A percentile compares a stretch with the other conserved stretches of the same genome.
phyloP scores from a whole-genome alignment of 2,888 invertebrate species.

The Phymatocera aterrima region DNA sequence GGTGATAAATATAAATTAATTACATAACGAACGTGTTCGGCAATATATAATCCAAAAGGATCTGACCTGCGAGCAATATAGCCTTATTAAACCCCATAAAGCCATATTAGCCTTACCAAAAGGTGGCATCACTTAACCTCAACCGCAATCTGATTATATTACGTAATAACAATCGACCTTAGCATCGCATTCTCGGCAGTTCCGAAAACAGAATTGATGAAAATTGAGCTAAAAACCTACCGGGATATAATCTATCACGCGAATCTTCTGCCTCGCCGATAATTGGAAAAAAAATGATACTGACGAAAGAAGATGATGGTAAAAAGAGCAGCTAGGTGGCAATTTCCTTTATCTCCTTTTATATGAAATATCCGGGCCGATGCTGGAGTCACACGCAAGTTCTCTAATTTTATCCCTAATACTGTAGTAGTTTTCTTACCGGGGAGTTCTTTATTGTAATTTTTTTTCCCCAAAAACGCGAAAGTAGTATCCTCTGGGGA shows the following conservation, averaged over 20 bases:
- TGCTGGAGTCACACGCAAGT: no score
- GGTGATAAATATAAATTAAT: constrained; percentile 11
- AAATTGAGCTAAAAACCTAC: neutral
- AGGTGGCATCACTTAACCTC: constrained; percentile 5
- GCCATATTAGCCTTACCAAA: constrained; percentile 28
- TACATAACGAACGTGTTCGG: constrained; percentile 2
- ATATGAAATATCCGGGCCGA: no score
- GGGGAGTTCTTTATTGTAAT: no score
- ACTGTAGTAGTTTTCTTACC: no score
- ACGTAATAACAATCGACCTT: constrained; percentile 34
- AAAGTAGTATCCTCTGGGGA: no score
- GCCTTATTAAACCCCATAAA: constrained; percentile 44
- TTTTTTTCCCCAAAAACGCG: no score
- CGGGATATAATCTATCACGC: constrained; percentile 6
- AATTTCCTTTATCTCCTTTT: no score
- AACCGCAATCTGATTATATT: constrained; percentile 42
- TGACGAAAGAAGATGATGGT: neutral
- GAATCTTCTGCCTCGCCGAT: neutral
- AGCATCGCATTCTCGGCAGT: neutral
- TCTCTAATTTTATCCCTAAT: no score
- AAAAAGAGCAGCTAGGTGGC: neutral
- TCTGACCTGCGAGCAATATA: constrained; percentile 4
- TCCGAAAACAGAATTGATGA: neutral
- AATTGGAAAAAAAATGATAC: neutral
- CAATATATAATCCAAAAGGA: constrained; percentile 1